phyloP scores from a whole-genome alignment of 2,888 invertebrate species.

The Leucania comma region DNA sequence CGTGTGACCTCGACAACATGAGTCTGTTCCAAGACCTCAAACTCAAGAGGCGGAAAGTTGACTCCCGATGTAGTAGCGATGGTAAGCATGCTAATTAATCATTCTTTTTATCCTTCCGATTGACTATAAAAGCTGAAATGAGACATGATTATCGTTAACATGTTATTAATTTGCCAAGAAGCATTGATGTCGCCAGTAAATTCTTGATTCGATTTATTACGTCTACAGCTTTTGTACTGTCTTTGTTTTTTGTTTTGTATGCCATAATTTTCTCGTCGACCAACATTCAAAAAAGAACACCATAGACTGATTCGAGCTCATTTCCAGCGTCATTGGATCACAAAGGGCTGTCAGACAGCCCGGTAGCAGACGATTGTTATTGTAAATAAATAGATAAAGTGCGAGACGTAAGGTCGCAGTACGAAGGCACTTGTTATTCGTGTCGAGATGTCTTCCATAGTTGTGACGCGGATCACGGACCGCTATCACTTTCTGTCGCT shows the following conservation, averaged over 20 bases:
- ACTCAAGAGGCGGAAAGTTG: constrained; percentile 99
- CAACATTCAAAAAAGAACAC: constrained; percentile 59
- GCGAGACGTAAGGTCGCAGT: constrained; percentile 50
- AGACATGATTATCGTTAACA: constrained; percentile 9
- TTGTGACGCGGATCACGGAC: constrained; percentile 80
- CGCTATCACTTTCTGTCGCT: constrained; percentile 84
- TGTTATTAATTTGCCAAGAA: constrained; percentile 26
- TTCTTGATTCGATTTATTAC: constrained; percentile 13
- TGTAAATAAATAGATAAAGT: constrained; percentile 56
- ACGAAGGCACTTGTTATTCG: constrained; percentile 77
- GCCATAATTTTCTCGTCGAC: background rate
- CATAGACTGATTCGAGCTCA: constrained; percentile 32
- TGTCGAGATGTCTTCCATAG: constrained; percentile 67
- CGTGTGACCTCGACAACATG: constrained; percentile 99
- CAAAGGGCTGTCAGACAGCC: constrained; percentile 38
- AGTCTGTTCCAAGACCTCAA: constrained; percentile 99
- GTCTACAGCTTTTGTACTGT: constrained; percentile 10
- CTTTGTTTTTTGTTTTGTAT: constrained; percentile 7
- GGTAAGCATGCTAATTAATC: constrained; percentile 90
- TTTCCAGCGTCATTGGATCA: constrained; percentile 28
- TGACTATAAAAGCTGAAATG: constrained; percentile 36
- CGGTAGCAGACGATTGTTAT: constrained; percentile 44
- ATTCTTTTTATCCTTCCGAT: constrained; percentile 22
- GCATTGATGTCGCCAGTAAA: constrained; percentile 21
- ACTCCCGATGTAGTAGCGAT: constrained; percentile 99